These are phyloP conservation scores for Dicyrtoma fusca DNA, from an alignment of 2,888 invertebrate genomes.

Conservation along the genomic window DNA sequence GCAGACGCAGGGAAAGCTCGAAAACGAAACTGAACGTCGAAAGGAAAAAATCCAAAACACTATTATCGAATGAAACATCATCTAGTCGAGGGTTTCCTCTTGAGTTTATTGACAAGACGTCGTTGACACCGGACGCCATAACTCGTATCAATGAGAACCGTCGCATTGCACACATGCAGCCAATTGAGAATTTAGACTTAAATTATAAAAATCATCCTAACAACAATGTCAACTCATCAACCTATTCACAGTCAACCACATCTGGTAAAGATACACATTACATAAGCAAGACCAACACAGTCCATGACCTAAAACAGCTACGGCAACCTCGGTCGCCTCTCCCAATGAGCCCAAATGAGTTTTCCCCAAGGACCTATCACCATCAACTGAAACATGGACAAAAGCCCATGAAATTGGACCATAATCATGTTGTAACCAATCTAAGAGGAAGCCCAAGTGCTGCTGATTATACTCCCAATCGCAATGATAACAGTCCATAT, in stretches of 20 bases:
- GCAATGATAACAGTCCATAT: neutral
- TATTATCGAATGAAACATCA: neutral
- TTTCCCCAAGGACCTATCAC: conserved; percentile 24
- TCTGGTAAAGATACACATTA: neutral
- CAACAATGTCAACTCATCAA: too few species aligned
- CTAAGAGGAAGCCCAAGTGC: too few species aligned
- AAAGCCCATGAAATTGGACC: neutral
- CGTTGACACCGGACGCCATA: conserved; percentile 21
- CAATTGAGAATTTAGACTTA: conserved; percentile 30
- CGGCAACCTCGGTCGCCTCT: neutral
- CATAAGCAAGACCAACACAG: too few species aligned
- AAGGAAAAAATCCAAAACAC: conserved; percentile 19
- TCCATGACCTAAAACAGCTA: neutral
- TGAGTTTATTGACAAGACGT: conserved; percentile 32
- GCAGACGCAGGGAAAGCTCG: neutral
- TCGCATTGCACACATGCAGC: conserved; percentile 42
- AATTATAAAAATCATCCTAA: neutral
- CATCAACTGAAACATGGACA: neutral
- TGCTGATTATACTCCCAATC: neutral
- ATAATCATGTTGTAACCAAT: neutral
- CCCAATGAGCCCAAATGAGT: neutral
- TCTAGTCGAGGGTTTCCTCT: conserved; percentile 6
- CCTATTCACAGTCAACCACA: too few species aligned
- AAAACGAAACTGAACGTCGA: conserved; percentile 15
- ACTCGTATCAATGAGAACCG: conserved; percentile 42